phyloP scores from a whole-genome alignment of 2,888 invertebrate genomes.

The Megastigmus dorsalis region DNA sequence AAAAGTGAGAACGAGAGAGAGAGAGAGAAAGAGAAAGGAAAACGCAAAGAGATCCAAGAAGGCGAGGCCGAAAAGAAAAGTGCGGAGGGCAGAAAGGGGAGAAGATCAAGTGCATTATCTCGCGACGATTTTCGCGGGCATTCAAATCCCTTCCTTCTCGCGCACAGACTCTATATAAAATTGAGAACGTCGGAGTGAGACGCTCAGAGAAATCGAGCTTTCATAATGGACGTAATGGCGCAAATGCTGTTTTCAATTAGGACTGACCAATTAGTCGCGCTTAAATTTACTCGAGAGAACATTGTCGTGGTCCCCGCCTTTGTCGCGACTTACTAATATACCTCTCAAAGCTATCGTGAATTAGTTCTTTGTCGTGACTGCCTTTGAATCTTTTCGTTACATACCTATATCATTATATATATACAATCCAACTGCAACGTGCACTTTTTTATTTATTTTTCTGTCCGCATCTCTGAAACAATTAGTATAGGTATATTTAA shows the following conservation, averaged over 20 bases:
- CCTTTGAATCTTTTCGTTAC: too few relatives aligned
- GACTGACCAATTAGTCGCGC: conserved; percentile 68
- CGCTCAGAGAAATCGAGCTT: conserved; percentile 2
- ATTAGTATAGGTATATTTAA: too few relatives aligned
- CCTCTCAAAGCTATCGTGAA: too few relatives aligned
- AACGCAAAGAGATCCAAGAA: too few relatives aligned
- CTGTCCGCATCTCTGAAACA: too few relatives aligned
- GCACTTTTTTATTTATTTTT: too few relatives aligned
- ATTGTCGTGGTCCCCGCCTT: neutral
- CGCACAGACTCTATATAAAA: too few relatives aligned
- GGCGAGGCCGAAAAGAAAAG: neutral
- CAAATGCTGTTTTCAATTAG: conserved; percentile 68
- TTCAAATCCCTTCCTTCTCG: conserved; percentile 5
- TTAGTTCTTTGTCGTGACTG: too few relatives aligned
- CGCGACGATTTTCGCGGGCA: conserved; percentile 32
- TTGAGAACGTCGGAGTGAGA: too few relatives aligned
- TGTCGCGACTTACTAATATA: neutral
- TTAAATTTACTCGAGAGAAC: conserved; percentile 60
- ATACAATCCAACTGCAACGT: too few relatives aligned
- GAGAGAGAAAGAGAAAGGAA: neutral
- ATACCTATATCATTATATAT: too few relatives aligned
- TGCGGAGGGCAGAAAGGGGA: neutral
- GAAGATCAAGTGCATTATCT: conserved; percentile 46
- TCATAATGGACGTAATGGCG: conserved; percentile 47
- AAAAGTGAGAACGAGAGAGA: neutral